These are phyloP conservation scores for Muscicapa adusta DNA, from an alignment of 2,113 vertebrate species.

Conservation along the genomic window DNA sequence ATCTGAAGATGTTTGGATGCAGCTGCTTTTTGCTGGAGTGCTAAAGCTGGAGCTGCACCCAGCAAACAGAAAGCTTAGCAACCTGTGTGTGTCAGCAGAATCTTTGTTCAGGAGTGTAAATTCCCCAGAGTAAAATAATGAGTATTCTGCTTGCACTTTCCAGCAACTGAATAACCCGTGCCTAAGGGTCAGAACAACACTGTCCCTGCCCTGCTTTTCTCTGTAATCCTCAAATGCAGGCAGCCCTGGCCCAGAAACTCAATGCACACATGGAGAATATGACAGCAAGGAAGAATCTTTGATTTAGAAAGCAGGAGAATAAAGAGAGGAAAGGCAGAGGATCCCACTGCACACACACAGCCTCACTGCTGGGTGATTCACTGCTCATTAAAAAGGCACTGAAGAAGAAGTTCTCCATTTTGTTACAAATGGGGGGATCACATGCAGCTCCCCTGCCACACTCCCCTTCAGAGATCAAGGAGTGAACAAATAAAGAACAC, in stretches of 20 bases:
- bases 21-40: not conserved
- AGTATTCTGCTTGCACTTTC: not conserved
- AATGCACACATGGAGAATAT: not conserved
- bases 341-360: rapidly evolving
- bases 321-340: not conserved
- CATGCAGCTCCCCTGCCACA: not conserved
- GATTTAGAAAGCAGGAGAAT: not conserved
- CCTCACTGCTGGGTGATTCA: not conserved
- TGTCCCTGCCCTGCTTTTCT: not conserved
- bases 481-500: not conserved
- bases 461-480: not conserved
- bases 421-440: not conserved
- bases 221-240: not conserved
- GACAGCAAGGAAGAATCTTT: not conserved
- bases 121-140: not conserved
- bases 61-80: not conserved
- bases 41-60: not conserved
- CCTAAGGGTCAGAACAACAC: not conserved
- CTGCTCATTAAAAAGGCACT: not conserved
- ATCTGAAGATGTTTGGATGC: not conserved
- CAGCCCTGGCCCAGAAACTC: not conserved
- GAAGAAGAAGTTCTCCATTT: not conserved
- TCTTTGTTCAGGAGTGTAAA: not conserved
- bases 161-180: not conserved
- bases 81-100: constrained; percentile 1